Percentiles rank a stretch among this genome's conserved stretches.
Evolutionary conservation across 2,888 invertebrate species (phyloP).

Genomic region (Caenorhabditis afra): DNA sequence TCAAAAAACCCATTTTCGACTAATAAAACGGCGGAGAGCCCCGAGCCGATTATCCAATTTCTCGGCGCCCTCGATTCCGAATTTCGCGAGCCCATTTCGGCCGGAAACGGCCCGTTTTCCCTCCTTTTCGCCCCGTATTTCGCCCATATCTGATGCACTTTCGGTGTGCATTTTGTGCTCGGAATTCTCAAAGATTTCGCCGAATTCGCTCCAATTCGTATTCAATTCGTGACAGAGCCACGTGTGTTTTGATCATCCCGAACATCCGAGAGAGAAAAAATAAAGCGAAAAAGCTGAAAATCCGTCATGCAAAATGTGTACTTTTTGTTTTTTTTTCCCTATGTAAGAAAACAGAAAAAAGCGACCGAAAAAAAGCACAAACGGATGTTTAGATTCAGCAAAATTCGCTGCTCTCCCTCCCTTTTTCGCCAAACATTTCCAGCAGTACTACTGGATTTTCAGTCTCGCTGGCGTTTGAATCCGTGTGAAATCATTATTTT

Average conservation of each 20-base stretch:
- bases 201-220: not conserved
- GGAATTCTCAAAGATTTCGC: not conserved
- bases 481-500: no score
- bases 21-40: no score
- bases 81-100: no score
- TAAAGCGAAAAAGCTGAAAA: no score
- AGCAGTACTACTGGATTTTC: not conserved
- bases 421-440: not conserved
- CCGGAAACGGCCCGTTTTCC: no score
- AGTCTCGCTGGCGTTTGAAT: no score
- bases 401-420: not conserved
- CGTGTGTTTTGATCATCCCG: not conserved
- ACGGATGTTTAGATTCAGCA: conserved; percentile 42
- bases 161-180: not conserved
- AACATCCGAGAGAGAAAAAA: not conserved
- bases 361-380: conserved; percentile 18
- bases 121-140: no score
- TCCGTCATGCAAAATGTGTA: not conserved
- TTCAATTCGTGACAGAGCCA: not conserved
- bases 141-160: no score
- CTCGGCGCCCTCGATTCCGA: no score
- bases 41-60: no score
- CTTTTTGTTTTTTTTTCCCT: not conserved
- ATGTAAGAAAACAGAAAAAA: conserved; percentile 9
- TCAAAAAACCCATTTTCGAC: no score